phyloP scores from a whole-genome alignment of 2,888 invertebrate species.

The Platycheirus albimanus region DNA sequence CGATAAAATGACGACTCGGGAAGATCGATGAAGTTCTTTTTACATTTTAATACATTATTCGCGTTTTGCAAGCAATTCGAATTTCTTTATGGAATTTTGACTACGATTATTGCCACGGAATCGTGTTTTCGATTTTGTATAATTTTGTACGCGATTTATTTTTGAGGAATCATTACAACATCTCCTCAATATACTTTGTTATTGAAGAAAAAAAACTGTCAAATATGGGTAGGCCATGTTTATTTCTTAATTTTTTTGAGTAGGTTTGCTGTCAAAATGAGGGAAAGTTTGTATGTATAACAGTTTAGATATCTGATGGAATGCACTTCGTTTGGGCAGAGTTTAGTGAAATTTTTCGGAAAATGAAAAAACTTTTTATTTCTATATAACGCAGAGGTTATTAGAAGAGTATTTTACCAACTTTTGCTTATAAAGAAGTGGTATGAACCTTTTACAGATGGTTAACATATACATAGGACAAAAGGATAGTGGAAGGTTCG shows the following conservation, averaged over 20 bases:
- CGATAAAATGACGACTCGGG: slow-evolving; percentile 52
- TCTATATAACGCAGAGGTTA: no score
- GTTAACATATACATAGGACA: no score
- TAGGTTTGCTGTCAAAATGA: slow-evolving; percentile 43
- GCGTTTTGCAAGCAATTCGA: neutral
- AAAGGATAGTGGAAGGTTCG: no score
- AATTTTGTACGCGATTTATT: slow-evolving; percentile 25
- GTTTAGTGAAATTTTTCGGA: slow-evolving; percentile 3
- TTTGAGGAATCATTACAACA: slow-evolving; percentile 61
- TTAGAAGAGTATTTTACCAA: no score
- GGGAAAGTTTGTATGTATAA: neutral
- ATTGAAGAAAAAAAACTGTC: slow-evolving; percentile 67
- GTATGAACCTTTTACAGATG: no score
- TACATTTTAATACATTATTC: slow-evolving; percentile 44
- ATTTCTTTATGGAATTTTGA: slow-evolving; percentile 2
- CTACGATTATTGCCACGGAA: slow-evolving; percentile 15
- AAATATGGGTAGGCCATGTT: slow-evolving; percentile 63
- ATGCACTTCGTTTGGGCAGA: neutral
- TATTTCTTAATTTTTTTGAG: slow-evolving; percentile 45
- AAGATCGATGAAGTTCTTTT: slow-evolving; percentile 62
- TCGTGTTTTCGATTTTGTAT: slow-evolving; percentile 15
- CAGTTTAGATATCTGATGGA: neutral
- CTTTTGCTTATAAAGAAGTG: no score
- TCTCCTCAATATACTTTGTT: slow-evolving; percentile 57
- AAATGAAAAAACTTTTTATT: no score